Conservation (phyloP, 1,140 invertebrate genomes). For the Colletes latitarsis region DNA sequence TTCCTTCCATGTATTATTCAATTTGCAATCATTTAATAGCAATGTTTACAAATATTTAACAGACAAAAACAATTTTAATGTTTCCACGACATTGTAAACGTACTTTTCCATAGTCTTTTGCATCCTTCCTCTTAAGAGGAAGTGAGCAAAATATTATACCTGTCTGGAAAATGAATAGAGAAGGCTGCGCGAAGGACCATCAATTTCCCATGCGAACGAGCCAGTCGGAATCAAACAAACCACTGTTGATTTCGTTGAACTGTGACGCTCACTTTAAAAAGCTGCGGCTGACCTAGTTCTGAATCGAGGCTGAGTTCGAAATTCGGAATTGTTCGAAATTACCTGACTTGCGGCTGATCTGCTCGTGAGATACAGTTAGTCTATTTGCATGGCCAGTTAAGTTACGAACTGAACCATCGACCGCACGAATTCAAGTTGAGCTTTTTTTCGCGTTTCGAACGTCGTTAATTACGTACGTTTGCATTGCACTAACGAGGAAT, state of each 20-base stretch:
- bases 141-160: too few species aligned
- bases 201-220: neutral
- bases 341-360: slow-evolving; percentile 16
- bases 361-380: neutral
- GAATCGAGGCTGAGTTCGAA: slow-evolving; percentile 4
- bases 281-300: slow-evolving; percentile 34
- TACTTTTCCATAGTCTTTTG: neutral
- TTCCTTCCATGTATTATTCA: too few species aligned
- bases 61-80: neutral
- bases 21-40: neutral
- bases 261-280: slow-evolving; percentile 23
- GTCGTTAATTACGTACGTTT: neutral
- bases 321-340: slow-evolving; percentile 13
- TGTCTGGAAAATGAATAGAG: neutral
- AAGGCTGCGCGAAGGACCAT: neutral
- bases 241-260: slow-evolving; percentile 18
- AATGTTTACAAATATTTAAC: neutral
- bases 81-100: neutral
- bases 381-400: neutral
- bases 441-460: neutral
- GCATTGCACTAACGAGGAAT: neutral
- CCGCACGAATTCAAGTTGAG: neutral
- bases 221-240: slow-evolving; percentile 16
- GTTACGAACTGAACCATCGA: neutral
- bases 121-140: neutral